These are phyloP conservation scores for Spilogale gracilis DNA, from an alignment of 2,113 vertebrate genomes.

Conservation along the genomic window DNA sequence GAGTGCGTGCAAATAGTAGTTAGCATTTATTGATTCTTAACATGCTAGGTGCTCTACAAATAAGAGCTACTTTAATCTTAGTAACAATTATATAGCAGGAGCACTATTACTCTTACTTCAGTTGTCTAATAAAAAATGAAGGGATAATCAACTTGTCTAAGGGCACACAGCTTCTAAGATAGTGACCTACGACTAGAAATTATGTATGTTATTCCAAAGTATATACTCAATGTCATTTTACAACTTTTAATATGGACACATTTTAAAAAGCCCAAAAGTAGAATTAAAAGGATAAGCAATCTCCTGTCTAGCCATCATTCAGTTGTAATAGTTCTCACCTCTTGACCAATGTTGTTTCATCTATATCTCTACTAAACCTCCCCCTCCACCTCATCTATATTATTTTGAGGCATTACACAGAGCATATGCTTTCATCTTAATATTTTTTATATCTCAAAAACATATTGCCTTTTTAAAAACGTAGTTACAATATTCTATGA, in stretches of 20 bases:
- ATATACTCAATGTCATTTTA: neutral
- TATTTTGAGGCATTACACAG: neutral
- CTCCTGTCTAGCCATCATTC: neutral
- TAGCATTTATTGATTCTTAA: neutral
- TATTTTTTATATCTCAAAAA: neutral
- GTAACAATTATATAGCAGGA: neutral
- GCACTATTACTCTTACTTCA: neutral
- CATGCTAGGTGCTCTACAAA: neutral
- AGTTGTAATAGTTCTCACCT: neutral
- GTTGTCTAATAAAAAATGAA: neutral
- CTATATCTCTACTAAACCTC: neutral
- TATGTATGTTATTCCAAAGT: neutral
- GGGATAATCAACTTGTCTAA: neutral
- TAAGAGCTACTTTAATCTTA: neutral
- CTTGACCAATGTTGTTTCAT: neutral
- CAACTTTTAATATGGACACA: neutral
- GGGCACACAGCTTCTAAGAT: neutral
- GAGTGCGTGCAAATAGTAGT: neutral
- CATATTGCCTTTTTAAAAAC: neutral
- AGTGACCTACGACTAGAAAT: neutral
- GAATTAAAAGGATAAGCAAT: neutral
- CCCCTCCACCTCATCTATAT: fast-evolving
- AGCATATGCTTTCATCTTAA: neutral
- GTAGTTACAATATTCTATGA: neutral
- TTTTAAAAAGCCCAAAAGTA: neutral